These are phyloP conservation scores for Xenus cinereus DNA, from an alignment of 2,113 vertebrate genomes.

Conservation along the genomic window DNA sequence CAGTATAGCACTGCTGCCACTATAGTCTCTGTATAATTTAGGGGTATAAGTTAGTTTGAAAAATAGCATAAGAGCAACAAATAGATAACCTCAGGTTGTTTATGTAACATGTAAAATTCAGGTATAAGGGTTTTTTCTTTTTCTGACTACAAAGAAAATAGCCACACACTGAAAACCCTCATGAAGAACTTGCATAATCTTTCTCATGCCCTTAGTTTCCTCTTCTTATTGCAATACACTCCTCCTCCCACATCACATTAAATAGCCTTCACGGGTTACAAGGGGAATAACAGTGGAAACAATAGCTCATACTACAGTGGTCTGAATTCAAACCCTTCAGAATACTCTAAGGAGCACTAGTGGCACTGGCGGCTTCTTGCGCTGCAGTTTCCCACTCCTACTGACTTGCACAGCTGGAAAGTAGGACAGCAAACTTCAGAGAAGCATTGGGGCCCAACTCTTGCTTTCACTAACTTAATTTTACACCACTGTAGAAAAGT, in stretches of 20 bases:
- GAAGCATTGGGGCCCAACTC: background rate
- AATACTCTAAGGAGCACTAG: background rate
- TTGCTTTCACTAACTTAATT: background rate
- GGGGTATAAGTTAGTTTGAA: background rate
- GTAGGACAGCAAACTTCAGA: background rate
- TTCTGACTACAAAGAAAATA: background rate
- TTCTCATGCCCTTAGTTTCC: conserved; percentile 52
- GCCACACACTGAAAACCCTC: background rate
- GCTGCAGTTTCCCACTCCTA: conserved; percentile 44
- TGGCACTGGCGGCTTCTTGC: background rate
- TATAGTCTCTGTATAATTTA: background rate
- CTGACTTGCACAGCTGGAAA: background rate
- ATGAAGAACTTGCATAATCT: background rate
- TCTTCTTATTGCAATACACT: background rate
- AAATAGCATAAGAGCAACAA: background rate
- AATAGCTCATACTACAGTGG: background rate
- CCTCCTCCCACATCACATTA: conserved; percentile 23
- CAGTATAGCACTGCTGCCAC: background rate
- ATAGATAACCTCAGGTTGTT: background rate
- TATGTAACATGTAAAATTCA: background rate
- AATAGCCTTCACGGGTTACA: background rate
- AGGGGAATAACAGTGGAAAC: conserved; percentile 1
- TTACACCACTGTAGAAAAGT: background rate
- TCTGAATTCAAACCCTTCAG: background rate
- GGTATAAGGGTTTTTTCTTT: background rate